Evolutionary conservation across 2,888 invertebrate species (phyloP).

Genomic region (Calameuta filiformis): DNA sequence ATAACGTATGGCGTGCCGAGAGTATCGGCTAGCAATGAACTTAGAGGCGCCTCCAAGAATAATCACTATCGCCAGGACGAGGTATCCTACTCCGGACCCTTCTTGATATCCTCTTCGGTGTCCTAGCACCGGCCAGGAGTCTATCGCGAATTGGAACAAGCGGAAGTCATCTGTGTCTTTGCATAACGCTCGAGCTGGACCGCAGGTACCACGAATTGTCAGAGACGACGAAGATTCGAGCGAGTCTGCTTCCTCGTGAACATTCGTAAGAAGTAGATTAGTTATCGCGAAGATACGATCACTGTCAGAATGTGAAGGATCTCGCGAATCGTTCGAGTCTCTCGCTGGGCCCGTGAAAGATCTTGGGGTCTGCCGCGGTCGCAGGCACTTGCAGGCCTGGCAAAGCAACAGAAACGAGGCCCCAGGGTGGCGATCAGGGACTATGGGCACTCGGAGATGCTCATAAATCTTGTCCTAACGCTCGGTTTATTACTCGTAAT

Average conservation of each 20-base stretch:
- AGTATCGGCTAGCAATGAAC: constrained; percentile 24
- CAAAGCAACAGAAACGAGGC: constrained; percentile 38
- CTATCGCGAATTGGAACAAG: constrained; percentile 9
- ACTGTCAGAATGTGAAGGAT: background rate
- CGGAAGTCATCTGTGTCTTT: background rate
- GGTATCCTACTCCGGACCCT: constrained; percentile 4
- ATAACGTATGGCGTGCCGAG: constrained; percentile 34
- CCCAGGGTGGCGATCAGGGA: constrained; percentile 56
- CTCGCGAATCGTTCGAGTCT: constrained; percentile 1
- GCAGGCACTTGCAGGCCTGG: constrained; percentile 10
- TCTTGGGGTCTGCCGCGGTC: constrained; percentile 21
- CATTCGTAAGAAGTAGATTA: background rate
- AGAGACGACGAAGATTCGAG: background rate
- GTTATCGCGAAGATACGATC: background rate
- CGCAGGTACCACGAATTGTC: background rate
- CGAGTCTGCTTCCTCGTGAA: background rate
- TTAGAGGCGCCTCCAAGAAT: constrained; percentile 32
- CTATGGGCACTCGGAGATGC: constrained; percentile 57
- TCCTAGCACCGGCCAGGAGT: constrained; percentile 12
- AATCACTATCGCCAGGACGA: constrained; percentile 30
- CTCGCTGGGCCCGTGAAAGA: constrained; percentile 2
- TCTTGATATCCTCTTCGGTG: constrained; percentile 22
- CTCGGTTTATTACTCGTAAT: constrained; percentile 65
- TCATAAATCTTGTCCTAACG: constrained; percentile 65
- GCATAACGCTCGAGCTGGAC: background rate